Conservation (phyloP, 2,888 invertebrate species). For the Perithous albicinctus region DNA sequence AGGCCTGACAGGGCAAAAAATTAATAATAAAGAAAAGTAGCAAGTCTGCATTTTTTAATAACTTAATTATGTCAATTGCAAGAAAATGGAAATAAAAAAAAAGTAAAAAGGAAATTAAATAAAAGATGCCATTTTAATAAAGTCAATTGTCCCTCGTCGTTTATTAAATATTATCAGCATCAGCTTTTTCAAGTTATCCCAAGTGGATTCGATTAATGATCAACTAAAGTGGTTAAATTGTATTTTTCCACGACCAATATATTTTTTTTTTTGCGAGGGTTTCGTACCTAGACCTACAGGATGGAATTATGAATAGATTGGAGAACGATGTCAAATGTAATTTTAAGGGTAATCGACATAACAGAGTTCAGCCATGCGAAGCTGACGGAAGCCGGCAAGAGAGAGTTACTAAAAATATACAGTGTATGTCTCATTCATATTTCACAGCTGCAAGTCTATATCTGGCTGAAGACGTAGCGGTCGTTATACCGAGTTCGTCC, state of each 20-base stretch:
- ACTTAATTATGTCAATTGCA: background rate
- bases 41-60: no score
- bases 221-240: background rate
- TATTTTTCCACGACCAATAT: background rate
- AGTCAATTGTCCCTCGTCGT: background rate
- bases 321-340: background rate
- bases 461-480: conserved; percentile 24
- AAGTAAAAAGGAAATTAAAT: background rate
- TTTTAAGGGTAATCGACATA: background rate
- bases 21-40: no score
- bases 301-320: background rate
- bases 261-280: background rate
- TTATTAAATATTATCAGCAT: background rate
- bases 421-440: conserved; percentile 45
- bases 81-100: background rate
- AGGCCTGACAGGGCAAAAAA: no score
- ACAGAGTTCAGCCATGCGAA: conserved; percentile 4
- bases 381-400: background rate
- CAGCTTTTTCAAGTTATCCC: background rate
- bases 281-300: background rate
- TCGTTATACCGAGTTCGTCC: conserved; percentile 41
- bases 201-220: background rate
- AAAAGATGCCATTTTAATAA: background rate
- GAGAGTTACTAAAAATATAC: conserved; percentile 15
- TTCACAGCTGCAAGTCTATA: conserved; percentile 43